A percentile compares a stretch with the other conserved stretches of the same genome.
phyloP scores from a whole-genome alignment of 2,113 vertebrate species.

The Vombatus ursinus region DNA sequence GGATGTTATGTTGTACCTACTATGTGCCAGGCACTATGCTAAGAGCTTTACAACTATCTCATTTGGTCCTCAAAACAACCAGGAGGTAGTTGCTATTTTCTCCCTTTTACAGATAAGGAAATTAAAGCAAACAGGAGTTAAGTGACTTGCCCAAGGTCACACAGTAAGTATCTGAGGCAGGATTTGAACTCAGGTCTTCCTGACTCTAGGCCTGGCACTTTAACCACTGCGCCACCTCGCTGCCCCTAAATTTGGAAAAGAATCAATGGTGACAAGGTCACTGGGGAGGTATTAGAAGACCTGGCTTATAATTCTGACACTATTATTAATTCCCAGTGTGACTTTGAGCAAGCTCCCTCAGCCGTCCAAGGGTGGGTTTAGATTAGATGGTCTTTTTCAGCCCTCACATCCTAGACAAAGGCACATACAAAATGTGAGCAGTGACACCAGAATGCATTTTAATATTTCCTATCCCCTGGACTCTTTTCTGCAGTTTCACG shows the following conservation, averaged over 20 bases:
- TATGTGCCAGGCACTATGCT: no score
- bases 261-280: not conserved
- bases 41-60: no score
- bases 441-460: not conserved
- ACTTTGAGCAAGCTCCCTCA: not conserved
- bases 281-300: not conserved
- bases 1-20: no score
- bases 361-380: not conserved
- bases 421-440: not conserved
- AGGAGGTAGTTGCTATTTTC: not conserved
- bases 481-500: slow-evolving; percentile 84
- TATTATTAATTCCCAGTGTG: no score
- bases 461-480: not conserved
- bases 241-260: not conserved
- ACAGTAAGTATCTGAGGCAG: not conserved
- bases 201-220: not conserved
- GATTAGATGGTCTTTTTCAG: not conserved
- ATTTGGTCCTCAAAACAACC: no score
- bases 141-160: not conserved
- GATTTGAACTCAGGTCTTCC: not conserved
- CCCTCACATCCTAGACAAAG: not conserved
- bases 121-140: not conserved
- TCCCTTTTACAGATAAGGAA: not conserved
- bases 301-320: not conserved
- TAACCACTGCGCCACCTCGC: not conserved